Base-by-base conservation (phyloP, 1,140 invertebrate species). In the Drosophila sproati region DNA sequence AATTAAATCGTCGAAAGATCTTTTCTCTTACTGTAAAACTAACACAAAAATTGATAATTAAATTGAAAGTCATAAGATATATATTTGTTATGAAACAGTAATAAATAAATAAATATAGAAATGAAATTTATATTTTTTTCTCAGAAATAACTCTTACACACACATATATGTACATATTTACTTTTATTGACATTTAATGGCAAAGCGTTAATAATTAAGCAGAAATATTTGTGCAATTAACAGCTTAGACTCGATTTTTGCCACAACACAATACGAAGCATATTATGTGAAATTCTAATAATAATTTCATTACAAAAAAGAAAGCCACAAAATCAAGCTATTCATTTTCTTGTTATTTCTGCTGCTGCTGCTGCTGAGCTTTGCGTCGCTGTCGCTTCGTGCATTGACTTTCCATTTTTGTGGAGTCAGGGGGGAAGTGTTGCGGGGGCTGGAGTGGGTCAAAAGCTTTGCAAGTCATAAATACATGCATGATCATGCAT, bases 321-420 rank as follows among this genome's bases (percentile, higher is more conserved):
- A 88, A 87, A 87, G 83, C 83, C 55, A 62, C 47, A 57, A 72
- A 74, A 69, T 77, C 20, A 71, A 71, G 69, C 45, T 41, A 63
- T 59, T 60, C 68, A 54, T 5, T 28, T 29, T 48, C 37, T 20
- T 78, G 80, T 56, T 78, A 68, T 50, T 20, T 20, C 20, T 78
- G 67, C 50, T 60, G 51, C 41, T 54, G 48, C 64, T 68, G 70
- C 63, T 39, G 41, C 62, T 47, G 31, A 56, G 78, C 62, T 52
- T 47, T 12, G 66, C 71, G 62, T 74, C 67, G 77, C 64, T 70
- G 81, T 48, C 55, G 73, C 81, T 64, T 80, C 80, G 82, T 87
- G 83, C 82, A 88, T 87, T 87, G 82, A 87, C 82, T 88, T 87
- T 87, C 82, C 83, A 88, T 87, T 88, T 76, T 82, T 80, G 57